Evolutionary conservation across 2,797 vertebrate species (phyloP), one percentile per base, ranked within the genome.

Genomic region (Apodemus agrarius): DNA sequence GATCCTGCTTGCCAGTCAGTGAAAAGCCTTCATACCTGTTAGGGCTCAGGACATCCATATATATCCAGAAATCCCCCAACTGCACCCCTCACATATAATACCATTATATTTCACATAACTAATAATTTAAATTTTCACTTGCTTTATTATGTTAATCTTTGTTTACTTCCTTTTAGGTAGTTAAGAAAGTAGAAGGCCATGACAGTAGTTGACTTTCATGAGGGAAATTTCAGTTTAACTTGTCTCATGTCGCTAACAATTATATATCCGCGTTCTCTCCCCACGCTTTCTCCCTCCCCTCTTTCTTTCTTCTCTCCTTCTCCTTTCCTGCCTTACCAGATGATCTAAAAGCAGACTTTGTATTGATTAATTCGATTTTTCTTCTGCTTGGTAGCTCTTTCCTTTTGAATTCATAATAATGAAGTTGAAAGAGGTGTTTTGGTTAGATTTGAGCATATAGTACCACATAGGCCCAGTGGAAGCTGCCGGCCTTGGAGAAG

Each of bases 321-420:
- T 22, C 31, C 13, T 37, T n/a, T 6, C 54, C 52, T 49, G 61
- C 54, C 29, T 76, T 95, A 76, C 29, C 69, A 95, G 67, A 79
- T 52, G 19, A 89, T 95, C 74, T 67, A 40, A 92, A 96, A 96
- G n/a, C 59, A 95, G 2, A 40, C 91, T 94, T 97, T 96, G 57
- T 84, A 81, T 90, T 84, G 26, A 89, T 72, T 82, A 94, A 72
- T 88, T 52, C 11, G 81, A 74, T 19, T 93, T 89, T 92, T 91
- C 46, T 83, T 92, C 72, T 52, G 59, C 61, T 88, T 75, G 8
- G 22, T 91, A 90, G 43, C 3, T n/a, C 74, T 94, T 97, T 95
- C 40, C 95, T 91, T 94, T 95, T 84, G 65, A 95, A 95, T 89
- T 95, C 67, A 94, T 92, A 65, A 83, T 91, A 91, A 59, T 52